Base-by-base conservation (phyloP, 2,888 invertebrate species). In the Agrenia bidenticulata region DNA sequence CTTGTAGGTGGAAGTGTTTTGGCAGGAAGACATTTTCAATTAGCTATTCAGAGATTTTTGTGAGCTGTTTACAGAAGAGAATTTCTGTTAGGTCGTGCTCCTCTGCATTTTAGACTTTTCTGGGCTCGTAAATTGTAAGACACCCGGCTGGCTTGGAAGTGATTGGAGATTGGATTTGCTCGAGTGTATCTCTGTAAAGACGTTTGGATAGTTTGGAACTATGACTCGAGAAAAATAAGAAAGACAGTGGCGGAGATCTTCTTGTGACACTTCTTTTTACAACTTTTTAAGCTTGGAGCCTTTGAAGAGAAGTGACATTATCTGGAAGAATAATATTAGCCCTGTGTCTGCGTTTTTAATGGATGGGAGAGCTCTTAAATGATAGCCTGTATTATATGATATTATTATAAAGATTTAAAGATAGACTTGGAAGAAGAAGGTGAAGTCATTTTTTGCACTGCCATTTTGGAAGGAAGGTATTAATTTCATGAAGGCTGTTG, bases 401-500 rank as follows among this genome's bases (percentile, higher is more conserved):
- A 55, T 55, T 55, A 24, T 61, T 42, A 19, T 54, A 49, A n/a
- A 55, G 23, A 49, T 42, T 17, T 54, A 49, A n/a, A 55, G 23
- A 49, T 13, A 61, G 19, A 39, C 15, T 21, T 15, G 17, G 41
- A 19, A 56, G 49, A 26, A 11, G 21, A 32, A 32, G 5, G 32
- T 32, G 11, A 11, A 32, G 5, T 32, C 32, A 32, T 32, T 32
- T 32, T 32, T 32, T 32, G 32, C 32, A 32, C 32, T 32, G 5
- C 11, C 32, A 32, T 4, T 11, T 32, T 32, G 32, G 17, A 21
- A 51, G 50, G 60, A 41, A 19, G 41, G 63, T 67, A 67, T 67
- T 63, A 63, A 64, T 61, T 67, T 67, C 64, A 64, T 53, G 61
- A 67, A 56, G 56, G 61, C 32, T 32, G 32, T 32, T 32, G 5